These are phyloP conservation scores for Camelus dromedarius DNA, from an alignment of 2,113 vertebrate genomes.

Conservation along the genomic window DNA sequence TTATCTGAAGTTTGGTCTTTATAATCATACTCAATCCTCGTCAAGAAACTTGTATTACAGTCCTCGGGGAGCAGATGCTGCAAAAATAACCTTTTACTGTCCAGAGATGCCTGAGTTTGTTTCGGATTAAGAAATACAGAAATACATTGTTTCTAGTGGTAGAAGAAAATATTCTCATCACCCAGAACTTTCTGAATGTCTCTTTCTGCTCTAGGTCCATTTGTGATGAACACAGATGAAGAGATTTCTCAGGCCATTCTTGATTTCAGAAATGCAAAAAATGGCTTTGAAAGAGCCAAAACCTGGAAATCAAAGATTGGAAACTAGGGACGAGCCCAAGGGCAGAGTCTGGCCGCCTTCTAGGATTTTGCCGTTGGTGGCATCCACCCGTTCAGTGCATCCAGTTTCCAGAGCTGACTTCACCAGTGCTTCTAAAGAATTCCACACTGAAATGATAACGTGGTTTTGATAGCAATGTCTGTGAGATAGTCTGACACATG, in stretches of 20 bases:
- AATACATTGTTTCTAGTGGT: background rate
- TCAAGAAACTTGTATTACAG: background rate
- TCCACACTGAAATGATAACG: background rate
- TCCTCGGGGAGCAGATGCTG: background rate
- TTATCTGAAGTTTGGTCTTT: background rate
- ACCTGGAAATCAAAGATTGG: slow-evolving; percentile 90
- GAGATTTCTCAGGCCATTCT: slow-evolving; percentile 89
- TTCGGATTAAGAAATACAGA: background rate
- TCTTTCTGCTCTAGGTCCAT: slow-evolving; percentile 84
- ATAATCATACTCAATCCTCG: background rate
- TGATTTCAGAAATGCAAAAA: slow-evolving; percentile 86
- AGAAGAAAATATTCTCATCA: background rate
- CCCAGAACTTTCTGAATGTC: slow-evolving; percentile 13
- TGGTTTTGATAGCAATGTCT: background rate
- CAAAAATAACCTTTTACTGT: background rate
- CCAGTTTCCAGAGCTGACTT: background rate
- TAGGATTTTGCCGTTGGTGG: background rate
- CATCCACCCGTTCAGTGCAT: background rate
- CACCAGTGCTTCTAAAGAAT: background rate
- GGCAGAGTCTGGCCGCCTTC: background rate
- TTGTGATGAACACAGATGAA: slow-evolving; percentile 91
- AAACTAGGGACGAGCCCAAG: slow-evolving; percentile 65
- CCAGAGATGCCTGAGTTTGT: background rate
- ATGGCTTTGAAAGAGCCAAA: slow-evolving; percentile 89
- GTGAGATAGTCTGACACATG: background rate